Evolutionary conservation across 1,140 invertebrate genomes (phyloP).

Genomic region (Meteorus sp.): DNA sequence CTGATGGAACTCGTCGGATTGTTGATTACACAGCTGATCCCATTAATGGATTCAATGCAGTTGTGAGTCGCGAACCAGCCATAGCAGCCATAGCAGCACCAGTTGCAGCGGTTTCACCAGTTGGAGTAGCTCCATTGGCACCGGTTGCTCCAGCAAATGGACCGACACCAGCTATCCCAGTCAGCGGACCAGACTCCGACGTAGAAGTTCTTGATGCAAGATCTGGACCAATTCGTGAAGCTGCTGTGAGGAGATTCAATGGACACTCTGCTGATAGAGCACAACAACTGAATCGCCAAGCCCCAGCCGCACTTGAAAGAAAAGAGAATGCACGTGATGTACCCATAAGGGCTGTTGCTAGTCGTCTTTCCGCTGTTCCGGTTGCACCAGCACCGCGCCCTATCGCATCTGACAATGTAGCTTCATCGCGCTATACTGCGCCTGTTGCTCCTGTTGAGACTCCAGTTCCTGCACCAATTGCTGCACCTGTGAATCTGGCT

Average conservation of each 20-base stretch:
- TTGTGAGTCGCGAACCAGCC: conserved; percentile 21
- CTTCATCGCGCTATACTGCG: no score
- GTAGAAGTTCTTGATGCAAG: conserved; percentile 50
- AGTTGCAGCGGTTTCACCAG: conserved; percentile 31
- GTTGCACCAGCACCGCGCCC: no score
- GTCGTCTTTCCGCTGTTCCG: conserved; percentile 13
- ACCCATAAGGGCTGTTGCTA: conserved; percentile 24
- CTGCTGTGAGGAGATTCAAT: neutral
- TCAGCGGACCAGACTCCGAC: conserved; percentile 50
- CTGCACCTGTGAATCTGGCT: conserved; percentile 29
- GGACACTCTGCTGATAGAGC: conserved; percentile 11
- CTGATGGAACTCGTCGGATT: conserved; percentile 21
- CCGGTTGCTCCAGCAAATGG: conserved; percentile 16
- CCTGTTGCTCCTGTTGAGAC: no score
- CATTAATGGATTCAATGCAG: conserved; percentile 24
- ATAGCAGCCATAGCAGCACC: conserved; percentile 36
- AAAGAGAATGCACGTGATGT: neutral
- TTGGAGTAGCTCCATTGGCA: conserved; percentile 17
- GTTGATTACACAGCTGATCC: conserved; percentile 25
- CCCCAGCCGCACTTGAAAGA: no score
- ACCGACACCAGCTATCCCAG: conserved; percentile 37
- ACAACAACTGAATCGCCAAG: no score
- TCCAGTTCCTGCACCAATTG: conserved; percentile 27
- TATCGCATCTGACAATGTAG: no score
- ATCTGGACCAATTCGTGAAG: conserved; percentile 34